A percentile compares a stretch with the other conserved stretches of the same genome.
Conservation (phyloP, 2,888 invertebrate species). For the Crematogaster levior region DNA sequence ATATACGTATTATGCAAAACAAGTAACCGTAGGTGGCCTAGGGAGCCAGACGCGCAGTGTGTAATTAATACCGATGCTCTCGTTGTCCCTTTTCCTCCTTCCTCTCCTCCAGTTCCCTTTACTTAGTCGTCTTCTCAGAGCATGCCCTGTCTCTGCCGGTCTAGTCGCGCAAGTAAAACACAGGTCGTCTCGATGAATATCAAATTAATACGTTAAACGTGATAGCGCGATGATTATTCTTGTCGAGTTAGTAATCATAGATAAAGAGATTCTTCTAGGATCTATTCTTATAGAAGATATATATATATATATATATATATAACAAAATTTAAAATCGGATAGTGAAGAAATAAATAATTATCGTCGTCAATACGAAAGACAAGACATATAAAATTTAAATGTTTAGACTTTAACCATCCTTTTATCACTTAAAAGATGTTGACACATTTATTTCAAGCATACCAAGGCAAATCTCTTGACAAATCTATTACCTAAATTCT, state of each 20-base stretch:
- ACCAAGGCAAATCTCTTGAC: not conserved
- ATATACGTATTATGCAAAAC: constrained; percentile 82
- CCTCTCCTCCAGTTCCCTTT: constrained; percentile 15
- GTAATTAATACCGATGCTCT: constrained; percentile 80
- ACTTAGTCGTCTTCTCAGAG: constrained; percentile 16
- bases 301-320: too few species aligned
- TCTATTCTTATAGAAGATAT: not conserved
- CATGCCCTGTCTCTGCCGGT: constrained; percentile 26
- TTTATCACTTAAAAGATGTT: not conserved
- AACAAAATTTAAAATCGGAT: not conserved
- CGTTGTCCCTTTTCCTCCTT: constrained; percentile 65
- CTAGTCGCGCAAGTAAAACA: constrained; percentile 30
- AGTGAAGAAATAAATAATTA: not conserved
- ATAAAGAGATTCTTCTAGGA: not conserved
- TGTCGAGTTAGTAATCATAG: not conserved
- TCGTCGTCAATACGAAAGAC: not conserved
- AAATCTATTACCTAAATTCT: not conserved
- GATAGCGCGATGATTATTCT: constrained; percentile 69
- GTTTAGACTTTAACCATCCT: not conserved
- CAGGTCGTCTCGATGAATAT: constrained; percentile 38
- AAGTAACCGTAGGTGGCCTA: constrained; percentile 81
- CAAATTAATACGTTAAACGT: constrained; percentile 61
- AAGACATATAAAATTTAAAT: not conserved
- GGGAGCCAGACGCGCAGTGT: constrained; percentile 75
- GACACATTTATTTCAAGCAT: not conserved